A percentile compares a stretch with the other conserved stretches of the same genome.
Evolutionary conservation across 37 sponge, comb jelly and placozoan genomes (phyloP).

Genomic region (Aplysina aerophoba): DNA sequence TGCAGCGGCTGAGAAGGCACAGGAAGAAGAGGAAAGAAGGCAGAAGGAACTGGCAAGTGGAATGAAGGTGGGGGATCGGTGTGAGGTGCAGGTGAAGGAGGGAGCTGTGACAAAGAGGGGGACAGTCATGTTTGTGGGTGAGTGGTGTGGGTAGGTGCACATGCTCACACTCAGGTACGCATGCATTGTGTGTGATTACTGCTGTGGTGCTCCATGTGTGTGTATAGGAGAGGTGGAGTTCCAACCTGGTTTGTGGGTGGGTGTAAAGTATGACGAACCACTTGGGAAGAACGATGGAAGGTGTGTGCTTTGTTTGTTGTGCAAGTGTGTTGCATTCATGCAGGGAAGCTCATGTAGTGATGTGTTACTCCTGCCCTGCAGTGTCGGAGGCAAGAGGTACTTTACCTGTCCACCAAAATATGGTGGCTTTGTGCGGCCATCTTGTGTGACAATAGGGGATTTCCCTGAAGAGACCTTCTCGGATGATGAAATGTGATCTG

Average conservation of each 20-base stretch:
- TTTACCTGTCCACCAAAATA: slow-evolving; percentile 91
- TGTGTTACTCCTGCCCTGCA: background rate
- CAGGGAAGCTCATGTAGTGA: background rate
- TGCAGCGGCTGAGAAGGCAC: slow-evolving; percentile 38
- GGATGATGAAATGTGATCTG: slow-evolving; percentile 89
- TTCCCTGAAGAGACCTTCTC: slow-evolving; percentile 91
- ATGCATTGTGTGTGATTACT: background rate
- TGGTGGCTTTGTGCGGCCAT: slow-evolving; percentile 92
- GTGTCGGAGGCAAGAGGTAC: slow-evolving; percentile 89
- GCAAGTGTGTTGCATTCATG: background rate
- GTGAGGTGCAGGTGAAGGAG: slow-evolving; percentile 77
- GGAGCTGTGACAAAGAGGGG: slow-evolving; percentile 64
- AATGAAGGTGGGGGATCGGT: slow-evolving; percentile 83
- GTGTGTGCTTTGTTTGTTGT: slow-evolving; percentile 17
- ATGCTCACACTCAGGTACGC: background rate
- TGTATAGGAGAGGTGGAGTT: slow-evolving; percentile 86
- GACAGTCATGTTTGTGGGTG: slow-evolving; percentile 88
- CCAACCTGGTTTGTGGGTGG: slow-evolving; percentile 95
- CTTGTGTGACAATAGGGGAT: slow-evolving; percentile 86
- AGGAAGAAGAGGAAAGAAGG: slow-evolving; percentile 39
- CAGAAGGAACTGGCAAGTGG: slow-evolving; percentile 76
- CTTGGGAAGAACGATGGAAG: slow-evolving; percentile 98
- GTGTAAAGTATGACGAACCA: slow-evolving; percentile 99
- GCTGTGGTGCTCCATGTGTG: background rate
- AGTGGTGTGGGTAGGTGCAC: background rate